Evolutionary conservation across 2,888 invertebrate species (phyloP).

Genomic region (Agrotis segetum): DNA sequence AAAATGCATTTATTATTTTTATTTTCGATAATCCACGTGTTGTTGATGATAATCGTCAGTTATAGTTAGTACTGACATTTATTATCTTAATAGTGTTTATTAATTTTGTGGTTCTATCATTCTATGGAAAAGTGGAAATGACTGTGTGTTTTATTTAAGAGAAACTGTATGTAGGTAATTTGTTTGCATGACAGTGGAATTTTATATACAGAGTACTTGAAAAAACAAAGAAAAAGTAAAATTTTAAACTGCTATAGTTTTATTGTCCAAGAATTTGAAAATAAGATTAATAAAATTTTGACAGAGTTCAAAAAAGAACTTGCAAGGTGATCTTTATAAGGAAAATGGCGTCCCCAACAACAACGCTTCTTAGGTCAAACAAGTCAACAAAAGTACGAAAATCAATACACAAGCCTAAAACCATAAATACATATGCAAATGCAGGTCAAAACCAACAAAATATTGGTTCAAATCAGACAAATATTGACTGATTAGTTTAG

Average conservation of each 20-base stretch:
- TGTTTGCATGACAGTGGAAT: background rate
- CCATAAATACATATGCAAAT: conserved; percentile 33
- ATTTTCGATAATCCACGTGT: conserved; percentile 44
- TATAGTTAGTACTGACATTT: conserved; percentile 43
- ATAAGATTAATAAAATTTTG: background rate
- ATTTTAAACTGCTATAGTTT: background rate
- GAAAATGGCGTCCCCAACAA: conserved; percentile 4
- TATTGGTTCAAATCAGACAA: conserved; percentile 47
- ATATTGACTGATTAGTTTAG: conserved; percentile 56
- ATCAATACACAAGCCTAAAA: conserved; percentile 16
- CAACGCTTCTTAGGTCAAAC: background rate
- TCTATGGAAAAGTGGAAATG: conserved; percentile 11
- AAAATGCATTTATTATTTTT: conserved; percentile 60
- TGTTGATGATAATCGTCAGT: conserved; percentile 39
- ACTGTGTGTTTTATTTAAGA: background rate
- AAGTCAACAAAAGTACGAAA: conserved; percentile 8
- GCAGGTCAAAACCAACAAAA: conserved; percentile 40
- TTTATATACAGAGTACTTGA: background rate
- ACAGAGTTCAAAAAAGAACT: background rate
- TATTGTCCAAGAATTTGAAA: background rate
- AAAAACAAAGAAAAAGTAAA: no score
- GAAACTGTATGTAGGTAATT: background rate
- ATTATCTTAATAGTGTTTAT: conserved; percentile 36
- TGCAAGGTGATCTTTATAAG: conserved; percentile 8
- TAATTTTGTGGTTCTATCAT: conserved; percentile 6